Evolutionary conservation across 2,797 vertebrate species (phyloP).

Genomic region (Leptatherina wallacei): DNA sequence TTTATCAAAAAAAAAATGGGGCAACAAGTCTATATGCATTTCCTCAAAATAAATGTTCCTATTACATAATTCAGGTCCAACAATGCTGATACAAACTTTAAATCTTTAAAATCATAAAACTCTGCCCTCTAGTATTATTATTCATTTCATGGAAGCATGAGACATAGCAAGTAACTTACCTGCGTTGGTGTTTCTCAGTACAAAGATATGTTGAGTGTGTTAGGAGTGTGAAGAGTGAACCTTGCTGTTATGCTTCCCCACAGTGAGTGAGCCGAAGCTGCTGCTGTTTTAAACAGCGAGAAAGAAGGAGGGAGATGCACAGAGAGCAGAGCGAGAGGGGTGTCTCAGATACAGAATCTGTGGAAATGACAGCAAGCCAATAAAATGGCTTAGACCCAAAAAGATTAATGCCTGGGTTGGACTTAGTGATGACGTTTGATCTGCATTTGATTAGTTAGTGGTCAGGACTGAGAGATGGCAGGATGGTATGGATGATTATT

Average conservation of each 20-base stretch:
- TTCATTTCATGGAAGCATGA: neutral
- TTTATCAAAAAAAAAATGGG: neutral
- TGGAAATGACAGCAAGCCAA: slow-evolving; percentile 51
- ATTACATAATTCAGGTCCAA: neutral
- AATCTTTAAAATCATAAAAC: neutral
- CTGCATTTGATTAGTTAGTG: slow-evolving; percentile 31
- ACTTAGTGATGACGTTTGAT: slow-evolving; percentile 40
- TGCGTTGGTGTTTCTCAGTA: slow-evolving; percentile 11
- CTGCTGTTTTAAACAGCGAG: slow-evolving; percentile 42
- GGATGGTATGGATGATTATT: slow-evolving; percentile 15
- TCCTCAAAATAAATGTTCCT: neutral
- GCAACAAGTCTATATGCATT: neutral
- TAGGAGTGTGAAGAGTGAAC: slow-evolving; percentile 19
- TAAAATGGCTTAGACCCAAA: slow-evolving; percentile 36
- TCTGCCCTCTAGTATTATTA: neutral
- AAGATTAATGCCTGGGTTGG: slow-evolving; percentile 43
- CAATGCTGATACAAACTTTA: neutral
- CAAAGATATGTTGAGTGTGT: slow-evolving; percentile 5
- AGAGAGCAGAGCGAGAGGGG: slow-evolving; percentile 13
- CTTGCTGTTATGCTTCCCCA: slow-evolving; percentile 27
- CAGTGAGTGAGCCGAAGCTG: slow-evolving; percentile 45
- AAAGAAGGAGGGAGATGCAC: slow-evolving; percentile 8
- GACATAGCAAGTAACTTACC: slow-evolving; percentile 36
- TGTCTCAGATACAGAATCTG: slow-evolving; percentile 21
- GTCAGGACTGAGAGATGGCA: slow-evolving; percentile 14